Evolutionary conservation across 2,888 invertebrate species (phyloP), one percentile per base, ranked within the genome.

Genomic region (Nymphalis polychloros): DNA sequence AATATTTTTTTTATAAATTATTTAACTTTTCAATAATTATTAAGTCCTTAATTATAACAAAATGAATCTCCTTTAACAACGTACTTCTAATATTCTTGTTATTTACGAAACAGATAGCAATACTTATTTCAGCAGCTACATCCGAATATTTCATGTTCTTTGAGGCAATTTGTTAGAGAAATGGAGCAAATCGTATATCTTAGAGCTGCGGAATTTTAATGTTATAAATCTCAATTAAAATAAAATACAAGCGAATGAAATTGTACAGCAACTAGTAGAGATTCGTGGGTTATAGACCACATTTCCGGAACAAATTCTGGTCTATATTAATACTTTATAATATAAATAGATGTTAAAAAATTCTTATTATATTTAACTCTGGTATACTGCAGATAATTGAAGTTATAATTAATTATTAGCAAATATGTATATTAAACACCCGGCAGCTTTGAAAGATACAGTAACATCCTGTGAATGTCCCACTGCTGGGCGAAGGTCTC

Each of bases 31-130:
- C 4, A 41, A 41, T 31, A 31, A 13, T 41, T 13, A 41, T 41
- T 41, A 41, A 41, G 13, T 41, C 1, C 23, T 6, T 55, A 13
- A 55, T 31, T 31, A 55, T 27, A 8, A 55, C 17, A 31, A 27
- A 17, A 55, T 31, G 31, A 31, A 63, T 63, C 49, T 53, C 23
- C 52, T 48, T 19, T 20, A 48, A 53, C 53, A 53, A 55, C 50
- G 52, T 49, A 71, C 73, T 72, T 74, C 78, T 85, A 85, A 87
- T 86, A 85, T 82, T 82, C 82, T 84, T 85, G 85, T 84, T 86
- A 87, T 87, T 87, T 86, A 87, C 84, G 81, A 78, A 72, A 76
- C 75, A 76, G 78, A 76, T 75, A 78, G 78, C 81, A 82, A 80
- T 79, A 81, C 81, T 77, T 81, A 79, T 80, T 82, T 79, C 20